These are phyloP conservation scores for Taurulus bubalis DNA, from an alignment of 2,113 vertebrate species.

Conservation along the genomic window DNA sequence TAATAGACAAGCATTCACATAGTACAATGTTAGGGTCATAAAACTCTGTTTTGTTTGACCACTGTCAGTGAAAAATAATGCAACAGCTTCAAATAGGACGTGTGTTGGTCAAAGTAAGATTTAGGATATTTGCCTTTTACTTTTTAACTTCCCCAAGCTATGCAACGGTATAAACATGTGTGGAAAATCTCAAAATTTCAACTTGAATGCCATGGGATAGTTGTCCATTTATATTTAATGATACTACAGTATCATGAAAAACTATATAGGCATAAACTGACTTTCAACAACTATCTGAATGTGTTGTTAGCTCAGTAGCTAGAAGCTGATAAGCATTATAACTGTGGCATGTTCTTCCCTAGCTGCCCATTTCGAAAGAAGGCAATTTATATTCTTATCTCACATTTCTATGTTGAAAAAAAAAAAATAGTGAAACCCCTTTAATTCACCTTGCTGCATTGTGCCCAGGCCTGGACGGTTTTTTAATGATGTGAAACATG, in stretches of 20 bases:
- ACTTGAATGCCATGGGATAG: background rate
- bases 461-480: background rate
- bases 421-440: background rate
- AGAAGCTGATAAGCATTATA: background rate
- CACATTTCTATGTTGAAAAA: background rate
- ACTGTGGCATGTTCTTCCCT: background rate
- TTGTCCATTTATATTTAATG: background rate
- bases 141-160: background rate
- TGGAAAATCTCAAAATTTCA: background rate
- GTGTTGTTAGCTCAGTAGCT: background rate
- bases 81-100: background rate
- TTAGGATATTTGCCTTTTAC: background rate
- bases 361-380: background rate
- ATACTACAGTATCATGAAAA: background rate
- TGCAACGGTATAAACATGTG: background rate
- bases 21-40: background rate
- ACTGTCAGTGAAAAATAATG: background rate
- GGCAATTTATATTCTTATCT: background rate
- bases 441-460: constrained; percentile 11
- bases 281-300: background rate
- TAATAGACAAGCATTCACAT: constrained; percentile 64
- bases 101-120: background rate
- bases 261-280: background rate
- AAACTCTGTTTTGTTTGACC: background rate
- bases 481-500: constrained; percentile 8